phyloP scores from a whole-genome alignment of 2,888 invertebrate genomes.

The Drosophila rubida region DNA sequence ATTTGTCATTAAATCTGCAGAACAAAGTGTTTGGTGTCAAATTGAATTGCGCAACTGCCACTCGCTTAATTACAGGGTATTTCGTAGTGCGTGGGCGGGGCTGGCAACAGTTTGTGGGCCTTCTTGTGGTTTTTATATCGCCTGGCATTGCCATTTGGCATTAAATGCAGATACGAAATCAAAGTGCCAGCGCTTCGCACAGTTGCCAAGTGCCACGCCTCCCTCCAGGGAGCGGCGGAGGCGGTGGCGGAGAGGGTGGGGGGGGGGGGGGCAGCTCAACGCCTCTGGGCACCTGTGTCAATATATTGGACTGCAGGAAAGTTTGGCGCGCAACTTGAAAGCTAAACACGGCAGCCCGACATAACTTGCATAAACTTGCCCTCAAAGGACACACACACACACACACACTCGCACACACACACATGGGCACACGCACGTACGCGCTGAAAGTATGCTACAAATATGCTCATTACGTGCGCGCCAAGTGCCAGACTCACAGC shows the following conservation, averaged over 20 bases:
- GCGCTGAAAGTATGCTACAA: slow-evolving; percentile 73
- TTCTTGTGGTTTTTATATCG: slow-evolving; percentile 46
- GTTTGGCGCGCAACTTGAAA: slow-evolving; percentile 51
- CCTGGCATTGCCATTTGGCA: slow-evolving; percentile 48
- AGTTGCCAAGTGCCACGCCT: slow-evolving; percentile 48
- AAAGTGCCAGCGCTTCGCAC: slow-evolving; percentile 31
- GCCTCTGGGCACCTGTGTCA: slow-evolving; percentile 67
- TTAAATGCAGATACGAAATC: slow-evolving; percentile 66
- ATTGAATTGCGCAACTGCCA: too few relatives aligned
- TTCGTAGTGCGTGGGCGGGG: neutral
- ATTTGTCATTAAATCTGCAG: too few relatives aligned
- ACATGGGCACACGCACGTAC: slow-evolving; percentile 50
- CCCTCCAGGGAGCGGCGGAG: too few relatives aligned
- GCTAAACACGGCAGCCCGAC: slow-evolving; percentile 43
- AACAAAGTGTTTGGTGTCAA: too few relatives aligned
- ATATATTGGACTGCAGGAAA: slow-evolving; percentile 39
- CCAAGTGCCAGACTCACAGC: slow-evolving; percentile 52
- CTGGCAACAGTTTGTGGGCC: neutral
- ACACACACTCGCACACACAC: slow-evolving; percentile 19
- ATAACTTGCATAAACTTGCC: slow-evolving; percentile 76
- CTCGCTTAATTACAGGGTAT: slow-evolving; percentile 36
- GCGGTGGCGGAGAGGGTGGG: neutral
- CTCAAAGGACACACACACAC: slow-evolving; percentile 63
- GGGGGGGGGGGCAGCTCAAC: neutral
- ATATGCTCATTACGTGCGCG: slow-evolving; percentile 76